A percentile compares a stretch with the other conserved stretches of the same genome.
These are phyloP conservation scores for Drosophila burlai DNA, from an alignment of 1,140 invertebrate species.

Conservation along the genomic window DNA sequence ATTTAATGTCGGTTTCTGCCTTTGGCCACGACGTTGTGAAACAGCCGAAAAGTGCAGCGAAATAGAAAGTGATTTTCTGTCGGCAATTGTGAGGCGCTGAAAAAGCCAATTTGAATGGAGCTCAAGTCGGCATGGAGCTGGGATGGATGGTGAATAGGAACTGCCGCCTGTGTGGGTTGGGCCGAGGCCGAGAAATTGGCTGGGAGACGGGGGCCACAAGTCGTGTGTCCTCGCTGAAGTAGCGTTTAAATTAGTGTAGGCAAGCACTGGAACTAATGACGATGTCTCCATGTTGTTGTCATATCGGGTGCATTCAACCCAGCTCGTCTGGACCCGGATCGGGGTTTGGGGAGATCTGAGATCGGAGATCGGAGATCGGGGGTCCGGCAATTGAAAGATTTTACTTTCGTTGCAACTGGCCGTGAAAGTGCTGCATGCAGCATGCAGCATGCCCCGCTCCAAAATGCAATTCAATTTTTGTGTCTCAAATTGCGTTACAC, in stretches of 20 bases:
- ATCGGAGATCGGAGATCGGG: constrained; percentile 3
- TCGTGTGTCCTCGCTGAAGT: constrained; percentile 62
- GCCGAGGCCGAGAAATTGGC: neutral
- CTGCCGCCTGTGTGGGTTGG: constrained; percentile 24
- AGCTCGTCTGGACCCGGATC: constrained; percentile 11
- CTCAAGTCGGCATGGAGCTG: constrained; percentile 14
- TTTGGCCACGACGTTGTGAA: constrained; percentile 35
- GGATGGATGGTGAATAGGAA: constrained; percentile 33
- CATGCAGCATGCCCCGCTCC: constrained; percentile 54
- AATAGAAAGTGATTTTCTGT: constrained; percentile 80
- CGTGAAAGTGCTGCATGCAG: constrained; percentile 70
- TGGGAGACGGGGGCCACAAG: constrained; percentile 24
- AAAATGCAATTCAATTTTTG: constrained; percentile 69
- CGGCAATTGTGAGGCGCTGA: constrained; percentile 71
- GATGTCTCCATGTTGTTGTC: constrained; percentile 44
- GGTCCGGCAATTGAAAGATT: constrained; percentile 47
- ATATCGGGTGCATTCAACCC: constrained; percentile 68
- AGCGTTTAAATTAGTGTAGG: constrained; percentile 77
- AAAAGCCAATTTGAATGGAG: constrained; percentile 68
- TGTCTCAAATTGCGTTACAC: constrained; percentile 55
- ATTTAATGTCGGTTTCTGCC: constrained; percentile 29
- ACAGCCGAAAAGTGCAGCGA: constrained; percentile 57
- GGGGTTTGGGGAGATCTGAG: neutral
- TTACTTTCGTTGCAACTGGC: constrained; percentile 73
- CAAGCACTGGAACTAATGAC: constrained; percentile 81